Base-by-base conservation (phyloP, 2,113 vertebrate genomes). In the Melospiza georgiana region DNA sequence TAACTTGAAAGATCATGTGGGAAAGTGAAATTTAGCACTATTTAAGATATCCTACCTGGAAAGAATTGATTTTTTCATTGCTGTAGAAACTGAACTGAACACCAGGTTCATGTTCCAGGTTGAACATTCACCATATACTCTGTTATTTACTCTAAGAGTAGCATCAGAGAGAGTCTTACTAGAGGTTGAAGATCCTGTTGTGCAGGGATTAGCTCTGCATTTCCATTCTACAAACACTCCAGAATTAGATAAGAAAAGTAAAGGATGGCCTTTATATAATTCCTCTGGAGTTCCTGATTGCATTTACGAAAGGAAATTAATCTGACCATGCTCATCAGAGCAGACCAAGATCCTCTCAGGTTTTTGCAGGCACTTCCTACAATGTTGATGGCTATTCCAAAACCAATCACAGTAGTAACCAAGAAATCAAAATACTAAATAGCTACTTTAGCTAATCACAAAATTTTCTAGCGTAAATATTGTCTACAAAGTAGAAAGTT, bases 21-120 rank as follows among this genome's bases (percentile, higher is more conserved):
- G 54, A 91, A 95, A 91, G 91, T 63, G 84, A 95, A 96, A 97
- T 92, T 91, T 95, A 94, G 68, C 3, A 4, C 72, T 86, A 57
- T 95, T 91, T 96, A 94, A 93, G 71, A 91, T 95, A 96, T 96
- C n/a, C 52, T 97, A 49, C 87, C 71, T 78, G 57, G 30, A 95
- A 96, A 89, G 6, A 33, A 95, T 89, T 84, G 89, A 91, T 96
- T 96, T 97, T 96, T 93, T 92, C 68, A 46, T 86, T 87, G 62
- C 12, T 19, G 4, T 58, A 43, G 58, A 94, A 94, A 44, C 52
- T 52, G 51, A 95, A 78, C 52, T 59, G 67, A 95, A 51, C 35
- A 24, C 46, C 44, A 5, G 13, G 23, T 61, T 82, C 72, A 24
- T 24, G 49, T 84, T 95, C 67, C 72, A 66, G 37, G 67, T 61